phyloP scores from a whole-genome alignment of 2,888 invertebrate species.

The Macrostomum cliftonense region DNA sequence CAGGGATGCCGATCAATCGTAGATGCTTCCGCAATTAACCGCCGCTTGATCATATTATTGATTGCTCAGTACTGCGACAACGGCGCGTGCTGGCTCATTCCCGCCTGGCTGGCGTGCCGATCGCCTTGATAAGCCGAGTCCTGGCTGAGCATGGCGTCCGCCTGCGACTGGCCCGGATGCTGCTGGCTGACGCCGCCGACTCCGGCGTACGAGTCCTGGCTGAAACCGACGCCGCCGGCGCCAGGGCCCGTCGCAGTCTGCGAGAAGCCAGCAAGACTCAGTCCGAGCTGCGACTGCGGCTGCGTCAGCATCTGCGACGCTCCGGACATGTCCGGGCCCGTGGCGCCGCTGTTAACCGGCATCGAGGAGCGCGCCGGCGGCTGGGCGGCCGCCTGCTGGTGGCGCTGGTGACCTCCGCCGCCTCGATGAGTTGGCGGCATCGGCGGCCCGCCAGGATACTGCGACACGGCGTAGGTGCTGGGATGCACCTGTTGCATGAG shows the following conservation, averaged over 20 bases:
- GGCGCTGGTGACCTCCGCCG: background rate
- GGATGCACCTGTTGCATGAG: slow-evolving; percentile 70
- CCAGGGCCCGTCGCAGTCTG: no score
- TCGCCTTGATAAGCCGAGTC: slow-evolving; percentile 64
- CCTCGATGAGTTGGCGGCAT: background rate
- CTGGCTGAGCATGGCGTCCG: slow-evolving; percentile 80
- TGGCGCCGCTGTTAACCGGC: no score
- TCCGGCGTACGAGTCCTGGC: no score
- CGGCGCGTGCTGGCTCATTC: no score
- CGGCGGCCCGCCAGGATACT: background rate
- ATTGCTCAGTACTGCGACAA: no score
- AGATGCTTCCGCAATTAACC: no score
- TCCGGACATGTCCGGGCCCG: background rate
- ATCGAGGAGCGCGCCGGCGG: no score
- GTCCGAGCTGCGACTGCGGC: background rate
- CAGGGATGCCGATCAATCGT: no score
- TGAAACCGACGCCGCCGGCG: no score
- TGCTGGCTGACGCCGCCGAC: background rate
- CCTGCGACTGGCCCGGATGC: slow-evolving; percentile 51
- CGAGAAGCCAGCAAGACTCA: background rate
- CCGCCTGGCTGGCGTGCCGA: slow-evolving; percentile 17
- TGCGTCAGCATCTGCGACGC: background rate
- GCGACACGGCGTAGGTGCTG: slow-evolving; percentile 7
- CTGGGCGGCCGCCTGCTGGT: no score
- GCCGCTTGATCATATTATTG: no score